These are phyloP conservation scores for Sycophaga agraensis DNA, from an alignment of 1,140 invertebrate species.

Conservation along the genomic window DNA sequence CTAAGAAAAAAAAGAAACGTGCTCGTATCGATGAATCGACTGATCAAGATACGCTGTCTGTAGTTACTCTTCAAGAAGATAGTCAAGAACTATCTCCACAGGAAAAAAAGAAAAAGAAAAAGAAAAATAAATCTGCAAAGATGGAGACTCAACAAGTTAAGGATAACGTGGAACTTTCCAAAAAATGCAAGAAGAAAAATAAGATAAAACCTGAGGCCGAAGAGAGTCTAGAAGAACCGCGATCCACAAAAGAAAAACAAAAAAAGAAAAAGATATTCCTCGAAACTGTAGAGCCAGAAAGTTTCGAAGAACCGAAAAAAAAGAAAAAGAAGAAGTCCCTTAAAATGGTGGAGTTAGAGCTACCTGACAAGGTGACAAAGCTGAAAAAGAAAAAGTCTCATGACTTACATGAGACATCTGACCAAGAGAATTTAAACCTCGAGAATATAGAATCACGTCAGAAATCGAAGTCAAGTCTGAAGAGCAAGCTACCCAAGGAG, in stretches of 20 bases:
- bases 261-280: constrained; percentile 19
- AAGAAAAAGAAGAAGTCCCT: no score
- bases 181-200: no score
- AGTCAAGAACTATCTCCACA: not conserved
- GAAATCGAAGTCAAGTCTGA: not conserved
- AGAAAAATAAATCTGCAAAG: not conserved
- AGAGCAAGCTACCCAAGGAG: not conserved
- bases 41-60: no score
- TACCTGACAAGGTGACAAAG: not conserved
- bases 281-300: constrained; percentile 11
- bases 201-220: no score
- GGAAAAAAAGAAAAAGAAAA: constrained; percentile 10
- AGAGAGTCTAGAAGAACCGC: not conserved
- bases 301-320: constrained; percentile 13
- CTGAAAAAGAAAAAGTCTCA: constrained; percentile 5
- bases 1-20: not conserved
- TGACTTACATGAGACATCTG: not conserved
- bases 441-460: no score
- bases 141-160: no score
- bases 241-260: not conserved
- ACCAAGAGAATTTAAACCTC: constrained; percentile 3
- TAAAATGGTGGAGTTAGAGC: not conserved
- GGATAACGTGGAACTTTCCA: no score
- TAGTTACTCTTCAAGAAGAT: no score
- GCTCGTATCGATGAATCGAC: not conserved